phyloP scores from a whole-genome alignment of 2,888 invertebrate species.

The Lysandra coridon region DNA sequence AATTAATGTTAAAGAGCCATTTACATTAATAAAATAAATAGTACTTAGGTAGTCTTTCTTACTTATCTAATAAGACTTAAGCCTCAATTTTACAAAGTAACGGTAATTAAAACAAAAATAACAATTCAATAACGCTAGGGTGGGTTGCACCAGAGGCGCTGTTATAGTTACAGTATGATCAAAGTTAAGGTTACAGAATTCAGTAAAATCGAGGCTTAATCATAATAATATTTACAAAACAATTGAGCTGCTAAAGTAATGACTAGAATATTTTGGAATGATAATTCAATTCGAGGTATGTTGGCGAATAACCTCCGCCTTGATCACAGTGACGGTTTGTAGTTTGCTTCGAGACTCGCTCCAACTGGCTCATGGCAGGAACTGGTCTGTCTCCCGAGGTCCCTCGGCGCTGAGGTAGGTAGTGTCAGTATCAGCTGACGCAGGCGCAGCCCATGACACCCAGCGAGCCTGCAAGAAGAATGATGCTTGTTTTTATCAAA shows the following conservation, averaged over 20 bases:
- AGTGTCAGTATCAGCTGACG: slow-evolving; percentile 58
- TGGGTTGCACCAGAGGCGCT: too few species aligned
- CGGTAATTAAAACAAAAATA: too few species aligned
- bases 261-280: slow-evolving; percentile 50
- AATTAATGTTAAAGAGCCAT: too few species aligned
- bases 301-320: not conserved
- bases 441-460: slow-evolving; percentile 61
- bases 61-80: too few species aligned
- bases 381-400: slow-evolving; percentile 53
- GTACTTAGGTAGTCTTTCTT: too few species aligned
- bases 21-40: too few species aligned
- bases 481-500: not conserved
- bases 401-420: slow-evolving; percentile 63
- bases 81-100: too few species aligned
- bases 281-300: slow-evolving; percentile 27
- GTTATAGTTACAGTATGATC: too few species aligned
- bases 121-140: too few species aligned
- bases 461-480: slow-evolving; percentile 53
- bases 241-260: slow-evolving; percentile 38
- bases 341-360: not conserved
- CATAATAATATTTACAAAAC: not conserved
- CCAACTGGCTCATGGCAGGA: slow-evolving; percentile 43
- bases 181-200: not conserved
- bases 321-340: slow-evolving; percentile 4
- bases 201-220: not conserved